Evolutionary conservation across 64 coral and sea anemone genomes (phyloP), one percentile per base, ranked within the genome.

Genomic region (Hydrozoanthus tunicans): DNA sequence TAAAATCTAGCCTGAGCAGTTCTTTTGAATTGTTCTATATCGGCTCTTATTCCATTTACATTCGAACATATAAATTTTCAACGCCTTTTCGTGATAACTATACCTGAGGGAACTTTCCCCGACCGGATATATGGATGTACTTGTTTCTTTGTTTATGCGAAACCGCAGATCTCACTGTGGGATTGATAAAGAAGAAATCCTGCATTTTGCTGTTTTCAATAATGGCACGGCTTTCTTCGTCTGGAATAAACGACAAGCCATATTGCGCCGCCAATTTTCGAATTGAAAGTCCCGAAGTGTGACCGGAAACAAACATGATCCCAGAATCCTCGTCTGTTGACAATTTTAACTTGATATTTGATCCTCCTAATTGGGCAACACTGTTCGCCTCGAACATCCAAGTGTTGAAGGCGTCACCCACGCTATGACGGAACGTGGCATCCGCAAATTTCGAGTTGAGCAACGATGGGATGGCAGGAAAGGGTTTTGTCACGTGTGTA

Each of bases 131-230:
- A 70, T 97, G 92, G 58, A 97, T 89, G 79, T 91, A 94, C 6
- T 90, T 81, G 56, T 94, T 97, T 58, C 80, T 97, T 51, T 94
- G 78, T 13, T 94, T 94, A 59, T 85, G 82, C 5, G 89, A 83
- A 32, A 81, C 81, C 14, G 92, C 80, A 0, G 95, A 94, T 20
- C 94, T 97, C 9, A 97, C 84, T 9, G 15, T 73, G 43, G 95
- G 95, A 57, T 94, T 69, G 0, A 85, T 94, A n/a, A 97, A 97
- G 43, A 94, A 26, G n/a, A 97, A 97, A 56, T 97, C 95, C 54
- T 93, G 91, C 95, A 97, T 97, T 94, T 97, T 93, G 15, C 89
- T 97, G 61, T 93, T 97, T 86, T 97, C 89, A 62, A 97, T 91
- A 5, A 97, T 94, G 43, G 68, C 79, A 9, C 80, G 70, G 60